These are phyloP conservation scores for Drosophila pachea DNA, from an alignment of 1,140 invertebrate genomes.

Conservation along the genomic window DNA sequence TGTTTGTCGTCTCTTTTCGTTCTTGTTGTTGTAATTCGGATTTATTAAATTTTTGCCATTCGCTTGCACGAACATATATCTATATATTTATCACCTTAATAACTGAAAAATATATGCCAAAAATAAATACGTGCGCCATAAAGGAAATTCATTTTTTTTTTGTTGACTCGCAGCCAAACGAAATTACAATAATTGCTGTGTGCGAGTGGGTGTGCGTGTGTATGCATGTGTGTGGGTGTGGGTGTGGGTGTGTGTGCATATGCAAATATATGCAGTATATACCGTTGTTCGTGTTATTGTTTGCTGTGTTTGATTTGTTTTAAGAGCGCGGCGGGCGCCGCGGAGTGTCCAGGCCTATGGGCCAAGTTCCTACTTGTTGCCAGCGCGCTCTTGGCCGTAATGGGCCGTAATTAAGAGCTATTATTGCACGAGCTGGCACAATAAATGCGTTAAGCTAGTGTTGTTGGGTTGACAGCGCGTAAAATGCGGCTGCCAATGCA, in stretches of 20 bases:
- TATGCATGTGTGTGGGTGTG: not conserved
- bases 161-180: slow-evolving; percentile 54
- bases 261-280: slow-evolving; percentile 21
- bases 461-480: slow-evolving; percentile 21
- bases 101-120: slow-evolving; percentile 1
- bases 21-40: not conserved
- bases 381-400: slow-evolving; percentile 37
- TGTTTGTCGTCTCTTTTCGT: too few species aligned
- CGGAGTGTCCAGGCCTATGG: not conserved
- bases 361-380: slow-evolving; percentile 13
- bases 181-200: slow-evolving; percentile 70
- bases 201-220: slow-evolving; percentile 13
- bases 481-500: slow-evolving; percentile 27
- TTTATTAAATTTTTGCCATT: too few species aligned
- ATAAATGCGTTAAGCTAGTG: slow-evolving; percentile 31
- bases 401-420: slow-evolving; percentile 67
- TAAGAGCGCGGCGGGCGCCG: slow-evolving; percentile 7
- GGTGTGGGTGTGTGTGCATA: not conserved
- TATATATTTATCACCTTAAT: too few species aligned
- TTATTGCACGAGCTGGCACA: slow-evolving; percentile 23
- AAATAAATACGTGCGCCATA: slow-evolving; percentile 16
- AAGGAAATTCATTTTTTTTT: slow-evolving; percentile 50
- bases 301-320: slow-evolving; percentile 64
- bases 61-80: too few species aligned
- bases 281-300: slow-evolving; percentile 47